Evolutionary conservation across 2,113 vertebrate species (phyloP), one percentile per base, ranked within the genome.

Genomic region (Sitta europaea): DNA sequence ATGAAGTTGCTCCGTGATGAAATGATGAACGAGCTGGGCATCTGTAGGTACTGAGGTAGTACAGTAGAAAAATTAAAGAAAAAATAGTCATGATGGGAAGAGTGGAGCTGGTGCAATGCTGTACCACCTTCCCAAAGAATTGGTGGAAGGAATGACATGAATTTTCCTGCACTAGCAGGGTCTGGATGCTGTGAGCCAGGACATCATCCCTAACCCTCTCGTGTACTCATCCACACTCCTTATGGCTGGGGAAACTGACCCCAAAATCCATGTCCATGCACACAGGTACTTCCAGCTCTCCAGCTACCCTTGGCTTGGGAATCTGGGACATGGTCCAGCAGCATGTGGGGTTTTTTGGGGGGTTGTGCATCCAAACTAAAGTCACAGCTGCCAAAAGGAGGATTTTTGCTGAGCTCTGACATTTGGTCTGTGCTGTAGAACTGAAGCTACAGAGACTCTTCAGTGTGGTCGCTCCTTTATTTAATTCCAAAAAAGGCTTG

Each of bases 21-120:
- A n/a, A 35, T 53, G 18, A 6, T 35, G 50, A 43, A 35, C 0
- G 2, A 77, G 14, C 40, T 66, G 47, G 9, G 5, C 47, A 43
- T 42, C 3, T 1, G 24, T 47, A 38, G 25, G 36, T 55, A 15
- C 21, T 59, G 50, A 55, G 42, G 7, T 12, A 48, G 14, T 25
- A 24, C 17, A 45, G 31, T 3, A 54, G 40, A 25, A 67, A 59
- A 59, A 70, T 17, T n/a, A 6, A 28, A 29, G 10, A 0, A 6
- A n/a, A 38, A 76, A 42, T 27, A 50, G 6, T n/a, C 2, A 1
- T 1, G 1, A 23, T 8, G 47, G 68, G 42, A 92, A 68, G 31
- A 68, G 23, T 3, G 0, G 62, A 65, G 28, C 48, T 5, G 1
- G 11, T 2, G 0, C 0, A 0, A 17, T 33, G 28, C 63, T 0